Evolutionary conservation across 2,888 invertebrate species (phyloP).

Genomic region (Arge pagana): DNA sequence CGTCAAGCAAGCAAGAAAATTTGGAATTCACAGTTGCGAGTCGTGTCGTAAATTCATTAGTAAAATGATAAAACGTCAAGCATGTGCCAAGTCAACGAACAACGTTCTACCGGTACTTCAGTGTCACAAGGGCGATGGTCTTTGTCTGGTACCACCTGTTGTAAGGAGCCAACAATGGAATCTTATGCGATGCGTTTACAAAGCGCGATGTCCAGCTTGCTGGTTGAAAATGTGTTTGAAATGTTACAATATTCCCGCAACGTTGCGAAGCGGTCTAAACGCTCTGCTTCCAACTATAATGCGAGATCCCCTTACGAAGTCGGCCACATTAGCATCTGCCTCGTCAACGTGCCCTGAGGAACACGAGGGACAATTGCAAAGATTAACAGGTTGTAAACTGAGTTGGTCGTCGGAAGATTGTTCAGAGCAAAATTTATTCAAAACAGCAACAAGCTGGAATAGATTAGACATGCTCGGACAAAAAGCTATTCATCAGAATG

Average conservation of each 20-base stretch:
- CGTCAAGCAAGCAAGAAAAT: constrained; percentile 79
- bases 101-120: constrained; percentile 64
- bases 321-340: constrained; percentile 35
- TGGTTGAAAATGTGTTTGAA: constrained; percentile 85
- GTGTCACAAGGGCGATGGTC: constrained; percentile 73
- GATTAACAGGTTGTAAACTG: constrained; percentile 44
- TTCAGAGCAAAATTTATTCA: constrained; percentile 50
- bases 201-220: constrained; percentile 81
- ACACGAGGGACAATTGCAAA: constrained; percentile 43
- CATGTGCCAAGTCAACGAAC: constrained; percentile 62
- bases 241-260: constrained; percentile 76
- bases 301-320: constrained; percentile 49
- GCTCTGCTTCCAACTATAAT: constrained; percentile 72
- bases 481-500: constrained; percentile 43
- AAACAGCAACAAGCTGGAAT: constrained; percentile 52
- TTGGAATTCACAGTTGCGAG: constrained; percentile 84
- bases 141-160: constrained; percentile 74
- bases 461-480: constrained; percentile 44
- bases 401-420: constrained; percentile 52
- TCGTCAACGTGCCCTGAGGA: constrained; percentile 43
- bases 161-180: constrained; percentile 75
- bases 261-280: constrained; percentile 69
- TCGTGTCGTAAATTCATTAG: constrained; percentile 86
- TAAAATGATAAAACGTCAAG: constrained; percentile 75
- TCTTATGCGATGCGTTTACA: constrained; percentile 69